A percentile compares a stretch with the other conserved stretches of the same genome.
Conservation (phyloP, 2,797 vertebrate genomes). For the Kryptopterus vitreolus region DNA sequence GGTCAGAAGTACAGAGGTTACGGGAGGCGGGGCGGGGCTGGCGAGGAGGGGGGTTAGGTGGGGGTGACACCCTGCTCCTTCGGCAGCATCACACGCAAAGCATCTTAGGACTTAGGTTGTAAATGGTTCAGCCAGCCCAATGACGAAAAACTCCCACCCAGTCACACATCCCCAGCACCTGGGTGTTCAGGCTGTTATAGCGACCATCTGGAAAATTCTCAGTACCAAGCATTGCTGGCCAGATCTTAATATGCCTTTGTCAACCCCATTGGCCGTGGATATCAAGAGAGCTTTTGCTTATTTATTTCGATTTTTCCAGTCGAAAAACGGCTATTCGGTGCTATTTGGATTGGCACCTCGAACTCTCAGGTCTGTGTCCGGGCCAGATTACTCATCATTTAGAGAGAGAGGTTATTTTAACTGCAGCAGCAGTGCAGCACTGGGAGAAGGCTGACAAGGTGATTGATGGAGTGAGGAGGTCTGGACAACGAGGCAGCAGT, state of each 20-base stretch:
- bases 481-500: constrained; percentile 63
- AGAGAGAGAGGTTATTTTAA: constrained; percentile 35
- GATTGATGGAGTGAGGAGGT: constrained; percentile 71
- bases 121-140: constrained; percentile 33
- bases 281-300: constrained; percentile 43
- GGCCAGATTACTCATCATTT: constrained; percentile 55
- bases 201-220: constrained; percentile 39
- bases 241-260: constrained; percentile 14
- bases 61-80: constrained; percentile 23
- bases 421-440: constrained; percentile 44
- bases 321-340: constrained; percentile 29
- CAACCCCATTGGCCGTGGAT: constrained; percentile 18
- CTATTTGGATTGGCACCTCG: constrained; percentile 53
- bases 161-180: constrained; percentile 35
- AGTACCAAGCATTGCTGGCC: constrained; percentile 1
- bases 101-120: constrained; percentile 19
- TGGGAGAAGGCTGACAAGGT: constrained; percentile 64
- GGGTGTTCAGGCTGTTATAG: constrained; percentile 33
- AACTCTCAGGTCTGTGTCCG: constrained; percentile 48
- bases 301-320: constrained; percentile 58
- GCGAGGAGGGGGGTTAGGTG: too few relatives aligned
- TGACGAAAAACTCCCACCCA: constrained; percentile 30
- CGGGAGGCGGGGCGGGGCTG: too few relatives aligned
- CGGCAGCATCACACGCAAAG: constrained; percentile 6
- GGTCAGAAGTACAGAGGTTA: constrained; percentile 31